Evolutionary conservation across 2,888 invertebrate genomes (phyloP), one percentile per base, ranked within the genome.

Genomic region (Trimorus sp.): DNA sequence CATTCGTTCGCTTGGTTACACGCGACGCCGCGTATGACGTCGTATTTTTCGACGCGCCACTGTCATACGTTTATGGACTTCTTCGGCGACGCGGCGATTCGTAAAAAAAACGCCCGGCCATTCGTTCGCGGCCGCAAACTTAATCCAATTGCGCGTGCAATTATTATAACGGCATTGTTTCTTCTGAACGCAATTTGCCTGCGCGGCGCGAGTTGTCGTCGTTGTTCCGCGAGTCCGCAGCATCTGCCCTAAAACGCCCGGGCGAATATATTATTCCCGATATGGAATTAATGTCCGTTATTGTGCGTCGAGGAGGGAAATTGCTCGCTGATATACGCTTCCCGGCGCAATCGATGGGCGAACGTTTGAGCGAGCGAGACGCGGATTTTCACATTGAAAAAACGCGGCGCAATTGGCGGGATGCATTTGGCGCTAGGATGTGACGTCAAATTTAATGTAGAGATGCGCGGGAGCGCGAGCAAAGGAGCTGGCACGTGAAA

Each of bases 161-260:
- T 68, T 68, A 60, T 75, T 60, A 76, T 69, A 66, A 45, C 49
- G 37, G 26, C 49, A 56, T 76, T 69, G 66, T 54, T 76, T 60
- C 60, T 75, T 59, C 51, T 75, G 59, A 66, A 56, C 62, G 65
- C 16, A 78, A 71, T 65, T 70, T 37, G 62, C 54, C 4, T 14
- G 66, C 48, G 59, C 42, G 58, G 70, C 54, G 75, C 54, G 62
- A 66, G 70, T 74, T 80, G 74, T 80, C 84, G 74, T 79, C 80
- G 85, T 85, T 87, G 88, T 89, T 89, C 89, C 88, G 89, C 88
- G 89, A 90, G 85, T 83, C 84, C 85, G 81, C 84, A 86, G 83
- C 86, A 86, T 83, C 83, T 86, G 82, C 83, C 85, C 85, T 79
- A 79, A 81, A 86, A 85, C 83, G 81, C 76, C 83, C 83, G 54